Conservation (phyloP, 2,888 invertebrate species). For the Nephrotoma appendiculata region DNA sequence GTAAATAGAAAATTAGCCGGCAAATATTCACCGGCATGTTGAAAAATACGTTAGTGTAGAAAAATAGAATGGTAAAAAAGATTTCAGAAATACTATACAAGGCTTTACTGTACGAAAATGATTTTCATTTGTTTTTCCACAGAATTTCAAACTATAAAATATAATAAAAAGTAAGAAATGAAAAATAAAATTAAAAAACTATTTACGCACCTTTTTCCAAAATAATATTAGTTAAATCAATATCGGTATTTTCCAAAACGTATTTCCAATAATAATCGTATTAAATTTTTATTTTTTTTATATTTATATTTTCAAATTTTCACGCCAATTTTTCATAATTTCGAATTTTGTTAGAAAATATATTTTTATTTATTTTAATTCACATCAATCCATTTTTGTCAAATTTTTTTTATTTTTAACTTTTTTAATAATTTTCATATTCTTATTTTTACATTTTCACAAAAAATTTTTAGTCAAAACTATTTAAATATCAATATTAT, state of each 20-base stretch:
- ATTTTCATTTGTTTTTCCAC: neutral
- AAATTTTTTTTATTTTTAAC: neutral
- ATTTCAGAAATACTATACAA: neutral
- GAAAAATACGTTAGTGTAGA: neutral
- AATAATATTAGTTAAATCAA: neutral
- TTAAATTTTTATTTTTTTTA: neutral
- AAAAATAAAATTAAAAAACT: neutral
- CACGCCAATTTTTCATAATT: slow-evolving; percentile 2
- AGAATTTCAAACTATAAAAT: neutral
- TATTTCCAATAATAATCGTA: neutral
- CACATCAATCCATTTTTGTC: slow-evolving; percentile 3
- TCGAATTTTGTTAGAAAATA: neutral
- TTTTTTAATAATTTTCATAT: neutral
- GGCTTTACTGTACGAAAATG: neutral
- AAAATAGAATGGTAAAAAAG: too few relatives aligned
- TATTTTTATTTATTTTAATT: neutral
- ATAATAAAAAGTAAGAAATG: neutral
- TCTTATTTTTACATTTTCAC: neutral
- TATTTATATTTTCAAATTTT: neutral
- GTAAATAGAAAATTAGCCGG: neutral
- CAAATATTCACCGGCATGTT: neutral
- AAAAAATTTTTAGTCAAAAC: neutral
- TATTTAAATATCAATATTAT: neutral
- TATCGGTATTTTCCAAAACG: neutral
- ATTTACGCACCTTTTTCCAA: neutral